Percentiles rank a stretch among this genome's conserved stretches.
These are phyloP conservation scores for Drosophila fungiperda DNA, from an alignment of 2,888 invertebrate species.

Conservation along the genomic window DNA sequence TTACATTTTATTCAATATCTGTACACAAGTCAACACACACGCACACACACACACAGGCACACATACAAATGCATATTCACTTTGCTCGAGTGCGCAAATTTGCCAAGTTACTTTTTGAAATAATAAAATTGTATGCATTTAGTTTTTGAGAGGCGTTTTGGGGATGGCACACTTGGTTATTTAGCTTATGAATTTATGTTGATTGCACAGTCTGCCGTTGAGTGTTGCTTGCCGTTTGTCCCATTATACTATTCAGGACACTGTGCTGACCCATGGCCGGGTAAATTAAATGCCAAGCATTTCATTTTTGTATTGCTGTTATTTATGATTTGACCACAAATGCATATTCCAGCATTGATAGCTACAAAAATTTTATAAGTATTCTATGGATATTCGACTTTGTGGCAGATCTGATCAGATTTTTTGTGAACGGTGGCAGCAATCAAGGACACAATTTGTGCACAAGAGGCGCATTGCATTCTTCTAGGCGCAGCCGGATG, in stretches of 20 bases:
- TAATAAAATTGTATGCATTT: conserved; percentile 77
- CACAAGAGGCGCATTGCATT: conserved; percentile 33
- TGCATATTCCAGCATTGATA: conserved; percentile 58
- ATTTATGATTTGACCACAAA: conserved; percentile 72
- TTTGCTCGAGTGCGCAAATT: conserved; percentile 62
- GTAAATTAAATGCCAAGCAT: conserved; percentile 71
- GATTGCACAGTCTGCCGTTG: conserved; percentile 61
- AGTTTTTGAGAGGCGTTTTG: conserved; percentile 31
- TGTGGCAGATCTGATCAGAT: conserved; percentile 21
- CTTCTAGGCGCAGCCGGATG: conserved; percentile 44
- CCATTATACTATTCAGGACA: not conserved
- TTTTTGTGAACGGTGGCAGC: conserved; percentile 13
- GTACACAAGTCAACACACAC: conserved; percentile 40
- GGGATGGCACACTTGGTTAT: not conserved
- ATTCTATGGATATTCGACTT: conserved; percentile 24
- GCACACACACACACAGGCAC: conserved; percentile 18
- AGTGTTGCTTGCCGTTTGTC: conserved; percentile 19
- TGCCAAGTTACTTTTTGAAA: conserved; percentile 72
- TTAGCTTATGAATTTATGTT: conserved; percentile 64
- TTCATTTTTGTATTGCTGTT: conserved; percentile 71
- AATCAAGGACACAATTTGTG: conserved; percentile 25
- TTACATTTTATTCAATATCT: conserved; percentile 79
- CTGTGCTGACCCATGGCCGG: conserved; percentile 33
- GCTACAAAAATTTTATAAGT: conserved; percentile 24
- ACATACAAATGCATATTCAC: conserved; percentile 27